A percentile compares a stretch with the other conserved stretches of the same genome.
Conservation (phyloP, 1,140 invertebrate genomes). For the Neuroterus valhalla region DNA sequence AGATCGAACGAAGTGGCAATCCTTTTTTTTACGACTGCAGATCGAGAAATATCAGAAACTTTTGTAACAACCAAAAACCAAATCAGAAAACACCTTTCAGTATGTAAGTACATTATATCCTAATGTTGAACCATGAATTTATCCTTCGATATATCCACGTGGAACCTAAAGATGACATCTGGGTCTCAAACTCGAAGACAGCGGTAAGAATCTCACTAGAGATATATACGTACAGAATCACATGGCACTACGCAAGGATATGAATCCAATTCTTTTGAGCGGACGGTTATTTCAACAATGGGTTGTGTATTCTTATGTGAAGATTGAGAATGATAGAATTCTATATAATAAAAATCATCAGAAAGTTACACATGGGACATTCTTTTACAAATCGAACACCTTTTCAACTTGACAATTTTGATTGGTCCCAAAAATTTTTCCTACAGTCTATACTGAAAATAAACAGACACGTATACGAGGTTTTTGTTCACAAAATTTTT, state of each 20-base stretch:
- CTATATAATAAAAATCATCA: conserved; percentile 24
- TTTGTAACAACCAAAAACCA: conserved; percentile 36
- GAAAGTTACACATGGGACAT: too few species aligned
- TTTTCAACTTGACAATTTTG: too few species aligned
- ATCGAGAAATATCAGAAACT: conserved; percentile 36
- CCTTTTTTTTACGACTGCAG: conserved; percentile 35
- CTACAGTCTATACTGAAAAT: too few species aligned
- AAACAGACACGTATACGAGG: too few species aligned
- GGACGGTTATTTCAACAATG: conserved; percentile 30
- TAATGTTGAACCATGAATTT: conserved; percentile 35
- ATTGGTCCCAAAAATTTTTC: too few species aligned
- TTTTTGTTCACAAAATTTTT: conserved; percentile 32
- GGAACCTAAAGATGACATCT: conserved; percentile 23
- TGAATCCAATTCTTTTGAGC: background rate
- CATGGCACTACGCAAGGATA: conserved; percentile 4
- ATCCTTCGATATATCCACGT: conserved; percentile 19
- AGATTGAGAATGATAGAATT: conserved; percentile 30
- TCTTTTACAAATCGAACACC: too few species aligned
- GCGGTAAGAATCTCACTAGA: background rate
- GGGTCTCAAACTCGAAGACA: conserved; percentile 1
- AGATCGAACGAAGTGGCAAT: too few species aligned
- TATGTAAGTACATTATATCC: conserved; percentile 33
- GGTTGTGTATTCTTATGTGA: conserved; percentile 24
- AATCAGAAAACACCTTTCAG: conserved; percentile 35
- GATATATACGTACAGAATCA: background rate